Base-by-base conservation (phyloP, 1,140 invertebrate species). In the Drosophila carrolli region DNA sequence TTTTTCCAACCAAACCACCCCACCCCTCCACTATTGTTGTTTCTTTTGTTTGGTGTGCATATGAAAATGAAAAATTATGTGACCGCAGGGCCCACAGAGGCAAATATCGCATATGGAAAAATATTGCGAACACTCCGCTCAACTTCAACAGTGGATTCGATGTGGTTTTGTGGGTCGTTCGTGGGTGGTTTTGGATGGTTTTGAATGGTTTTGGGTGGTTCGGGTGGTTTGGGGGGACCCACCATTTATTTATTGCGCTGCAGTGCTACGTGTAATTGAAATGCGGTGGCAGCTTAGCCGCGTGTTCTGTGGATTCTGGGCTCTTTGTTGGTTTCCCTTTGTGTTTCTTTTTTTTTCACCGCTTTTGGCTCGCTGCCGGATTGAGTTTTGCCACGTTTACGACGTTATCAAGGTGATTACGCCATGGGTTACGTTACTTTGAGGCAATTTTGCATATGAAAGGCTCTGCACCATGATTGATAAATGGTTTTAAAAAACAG, bases 51-150 rank as follows among this genome's bases (percentile, higher is more conserved):
- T 80, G 73, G 47, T 68, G 57, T 70, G 61, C 57, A 78, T 75
- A 86, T 81, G 82, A 85, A 86, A 85, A 85, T 85, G 78, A 86
- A 85, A 85, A 85, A 85, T 85, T 81, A 68, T 81, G 78, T 85
- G 74, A 81, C 82, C 82, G 82, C 82, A 85, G 82, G 81, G 78
- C 78, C 68, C 75, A 48, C 80, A 73, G 62, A 60, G 62, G 75
- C 75, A 83, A 83, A 83, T 77, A 80, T 70, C 70, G 73, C 60
- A 77, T 70, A 74, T 56, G 55, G 58, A 60, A 66, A 78, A 78
- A 78, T 59, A 78, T 59, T 27, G 58, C 55, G 19, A 59, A 43
- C 54, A 68, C 57, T 56, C 11, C 35, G 9, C 59, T 13, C 55
- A 38, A 23, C 56, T 27, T 51, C 11, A 9, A 9, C 32, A 46